Conservation (phyloP, 2,113 vertebrate genomes). For the Crocuta crocuta region DNA sequence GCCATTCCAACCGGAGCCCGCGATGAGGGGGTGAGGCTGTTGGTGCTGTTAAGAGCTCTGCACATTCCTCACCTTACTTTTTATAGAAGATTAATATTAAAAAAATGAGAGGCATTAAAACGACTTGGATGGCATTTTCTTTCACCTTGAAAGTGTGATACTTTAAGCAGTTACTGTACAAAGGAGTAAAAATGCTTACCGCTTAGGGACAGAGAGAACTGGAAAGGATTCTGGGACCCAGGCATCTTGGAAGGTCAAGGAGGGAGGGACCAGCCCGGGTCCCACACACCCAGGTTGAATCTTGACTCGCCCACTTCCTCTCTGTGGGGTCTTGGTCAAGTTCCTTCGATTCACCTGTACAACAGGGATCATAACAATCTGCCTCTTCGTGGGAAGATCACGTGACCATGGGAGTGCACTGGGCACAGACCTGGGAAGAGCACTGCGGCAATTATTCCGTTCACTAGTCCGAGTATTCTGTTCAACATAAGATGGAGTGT, state of each 20-base stretch:
- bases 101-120: not conserved
- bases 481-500: not conserved
- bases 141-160: not conserved
- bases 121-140: not conserved
- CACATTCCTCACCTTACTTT: not conserved
- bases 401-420: rapidly evolving
- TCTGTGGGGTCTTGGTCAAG: not conserved
- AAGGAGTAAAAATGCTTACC: not conserved
- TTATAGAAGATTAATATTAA: not conserved
- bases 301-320: not conserved
- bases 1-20: rapidly evolving
- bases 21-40: not conserved
- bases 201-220: not conserved
- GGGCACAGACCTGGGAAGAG: rapidly evolving
- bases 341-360: rapidly evolving
- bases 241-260: not conserved
- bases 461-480: rapidly evolving
- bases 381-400: not conserved
- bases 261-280: not conserved
- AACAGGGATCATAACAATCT: rapidly evolving
- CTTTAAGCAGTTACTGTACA: not conserved
- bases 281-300: not conserved
- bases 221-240: not conserved
- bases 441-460: rapidly evolving
- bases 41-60: not conserved